Percentiles rank a stretch among this genome's conserved stretches.
phyloP scores from a whole-genome alignment of 2,113 vertebrate species.

The Trematocara variabile region DNA sequence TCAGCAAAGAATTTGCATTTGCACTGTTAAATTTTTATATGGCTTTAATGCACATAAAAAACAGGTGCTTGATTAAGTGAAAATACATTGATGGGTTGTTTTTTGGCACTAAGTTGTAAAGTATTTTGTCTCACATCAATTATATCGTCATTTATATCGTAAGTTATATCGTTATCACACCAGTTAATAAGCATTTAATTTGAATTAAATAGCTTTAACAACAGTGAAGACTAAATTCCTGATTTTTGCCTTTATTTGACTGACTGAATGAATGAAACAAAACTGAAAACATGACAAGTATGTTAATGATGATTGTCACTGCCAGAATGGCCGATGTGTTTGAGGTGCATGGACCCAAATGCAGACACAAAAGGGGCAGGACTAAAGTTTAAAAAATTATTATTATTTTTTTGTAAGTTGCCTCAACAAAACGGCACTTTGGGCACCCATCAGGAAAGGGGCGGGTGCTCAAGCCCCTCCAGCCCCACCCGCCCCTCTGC shows the following conservation, averaged over 20 bases:
- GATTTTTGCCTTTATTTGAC: not conserved
- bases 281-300: not conserved
- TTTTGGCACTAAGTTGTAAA: too few species aligned
- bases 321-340: rapidly evolving
- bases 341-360: not conserved
- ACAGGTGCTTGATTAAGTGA: too few species aligned
- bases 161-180: not conserved
- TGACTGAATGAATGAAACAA: not conserved
- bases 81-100: too few species aligned
- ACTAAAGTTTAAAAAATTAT: not conserved
- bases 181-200: not conserved
- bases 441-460: too few species aligned
- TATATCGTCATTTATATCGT: rapidly evolving
- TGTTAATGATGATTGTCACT: not conserved
- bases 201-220: not conserved
- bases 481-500: too few species aligned
- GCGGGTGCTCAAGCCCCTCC: too few species aligned
- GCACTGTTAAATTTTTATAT: too few species aligned
- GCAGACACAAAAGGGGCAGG: not conserved
- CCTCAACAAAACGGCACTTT: too few species aligned
- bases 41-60: too few species aligned
- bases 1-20: too few species aligned
- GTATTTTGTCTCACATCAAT: too few species aligned
- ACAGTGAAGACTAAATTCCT: not conserved
- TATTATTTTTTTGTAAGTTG: too few species aligned